Evolutionary conservation across 2,888 invertebrate genomes (phyloP), one percentile per base, ranked within the genome.

Genomic region (Altica lythri): DNA sequence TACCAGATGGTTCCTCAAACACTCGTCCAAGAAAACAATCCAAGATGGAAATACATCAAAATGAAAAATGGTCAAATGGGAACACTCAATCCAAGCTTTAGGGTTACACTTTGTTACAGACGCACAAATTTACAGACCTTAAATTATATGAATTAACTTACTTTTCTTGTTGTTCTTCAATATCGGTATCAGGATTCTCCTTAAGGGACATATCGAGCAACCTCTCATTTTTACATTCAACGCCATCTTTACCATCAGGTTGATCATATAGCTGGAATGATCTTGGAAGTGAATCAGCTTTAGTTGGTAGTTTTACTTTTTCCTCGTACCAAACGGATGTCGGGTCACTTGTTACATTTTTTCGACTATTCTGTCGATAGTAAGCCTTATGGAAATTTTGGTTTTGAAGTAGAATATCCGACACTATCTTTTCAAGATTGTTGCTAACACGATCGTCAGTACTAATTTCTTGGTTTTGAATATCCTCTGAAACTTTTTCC

Each of bases 381-480:
- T 14, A 40, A 2, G 90, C 80, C 60, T 88, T 86, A 62, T 91
- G 89, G 62, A 92, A 90, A 59, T 91, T 91, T 64, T 88, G 83
- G 68, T 89, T 91, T 71, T 91, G 88, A 83, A 91, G 85, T 3
- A 93, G 76, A 9, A 92, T 78, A 69, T 91, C 91, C 1, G 90
- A 86, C 43, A 93, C 90, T 40, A 93, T 86, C 75, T 90, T 81
- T 75, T 89, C 87, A 64, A 86, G 78, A 42, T 83, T 86, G 70
- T 81, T 86, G 12, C 66, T 65, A 2, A 64, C 80, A 76, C 38
- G 80, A 78, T 79, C 79, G 44, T 79, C 77, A 51, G 77, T 77
- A 44, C 78, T 79, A 30, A 62, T 80, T 75, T 62, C 77, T 74
- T 55, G n/a, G n/a, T n/a, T 77, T 72, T 5, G 70, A 71, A 63